phyloP scores from a whole-genome alignment of 2,888 invertebrate genomes.

The Xylota segnis region DNA sequence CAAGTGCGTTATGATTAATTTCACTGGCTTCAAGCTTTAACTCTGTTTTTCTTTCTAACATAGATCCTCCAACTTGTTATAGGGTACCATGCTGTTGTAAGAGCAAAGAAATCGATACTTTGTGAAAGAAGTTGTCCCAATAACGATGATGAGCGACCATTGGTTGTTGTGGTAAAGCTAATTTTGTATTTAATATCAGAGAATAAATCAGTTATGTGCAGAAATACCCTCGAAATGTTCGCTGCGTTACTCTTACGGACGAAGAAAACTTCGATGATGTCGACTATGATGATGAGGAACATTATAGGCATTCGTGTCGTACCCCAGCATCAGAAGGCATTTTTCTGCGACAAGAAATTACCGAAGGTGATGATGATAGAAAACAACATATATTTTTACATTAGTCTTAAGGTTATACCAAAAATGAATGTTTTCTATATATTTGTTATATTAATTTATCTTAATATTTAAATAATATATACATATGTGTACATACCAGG shows the following conservation, averaged over 20 bases:
- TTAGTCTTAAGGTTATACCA: constrained; percentile 45
- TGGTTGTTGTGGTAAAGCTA: constrained; percentile 51
- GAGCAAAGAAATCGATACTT: neutral
- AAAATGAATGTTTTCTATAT: neutral
- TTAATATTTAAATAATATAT: neutral
- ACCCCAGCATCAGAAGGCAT: neutral
- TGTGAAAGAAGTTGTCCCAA: neutral
- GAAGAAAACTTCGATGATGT: constrained; percentile 35
- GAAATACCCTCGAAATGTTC: constrained; percentile 61
- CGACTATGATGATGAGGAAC: constrained; percentile 25
- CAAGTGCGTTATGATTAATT: constrained; percentile 28
- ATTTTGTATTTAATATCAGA: neutral
- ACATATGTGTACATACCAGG: neutral
- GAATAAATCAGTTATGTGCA: constrained; percentile 3
- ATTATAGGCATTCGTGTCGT: neutral
- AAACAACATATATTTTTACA: constrained; percentile 45
- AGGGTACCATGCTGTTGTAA: neutral
- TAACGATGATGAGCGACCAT: constrained; percentile 30
- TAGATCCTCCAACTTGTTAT: constrained; percentile 15
- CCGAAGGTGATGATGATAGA: neutral
- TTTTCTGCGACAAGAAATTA: constrained; percentile 15
- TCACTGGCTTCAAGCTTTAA: neutral
- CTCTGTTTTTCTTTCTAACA: neutral
- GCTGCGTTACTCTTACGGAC: constrained; percentile 47
- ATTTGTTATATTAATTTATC: constrained; percentile 15